These are phyloP conservation scores for Eristalis pertinax DNA, from an alignment of 2,888 invertebrate species.

Conservation along the genomic window DNA sequence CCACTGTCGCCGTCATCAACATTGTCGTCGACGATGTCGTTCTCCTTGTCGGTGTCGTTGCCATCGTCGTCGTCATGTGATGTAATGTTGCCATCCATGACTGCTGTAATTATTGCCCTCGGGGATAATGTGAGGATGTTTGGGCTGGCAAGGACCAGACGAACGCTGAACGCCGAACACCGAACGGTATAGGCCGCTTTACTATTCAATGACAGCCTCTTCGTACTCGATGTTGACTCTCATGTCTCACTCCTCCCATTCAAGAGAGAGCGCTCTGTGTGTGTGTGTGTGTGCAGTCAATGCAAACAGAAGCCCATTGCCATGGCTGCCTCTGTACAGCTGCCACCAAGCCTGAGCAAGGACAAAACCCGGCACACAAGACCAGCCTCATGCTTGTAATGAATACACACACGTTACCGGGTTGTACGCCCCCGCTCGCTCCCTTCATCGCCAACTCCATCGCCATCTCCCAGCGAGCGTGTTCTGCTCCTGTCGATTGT, in stretches of 20 bases:
- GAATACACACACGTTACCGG: conserved; percentile 23
- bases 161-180: too few species aligned
- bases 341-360: conserved; percentile 28
- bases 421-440: neutral
- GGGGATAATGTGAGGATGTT: conserved; percentile 61
- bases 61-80: conserved; percentile 47
- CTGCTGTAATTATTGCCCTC: conserved; percentile 67
- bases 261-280: neutral
- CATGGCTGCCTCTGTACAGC: neutral
- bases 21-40: conserved; percentile 6
- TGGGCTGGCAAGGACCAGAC: conserved; percentile 27
- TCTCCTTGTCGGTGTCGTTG: conserved; percentile 16
- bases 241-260: conserved; percentile 33
- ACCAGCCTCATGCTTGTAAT: conserved; percentile 36
- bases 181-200: neutral
- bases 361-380: conserved; percentile 41
- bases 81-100: conserved; percentile 58
- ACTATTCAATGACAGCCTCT: conserved; percentile 49
- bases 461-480: neutral
- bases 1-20: conserved; percentile 13
- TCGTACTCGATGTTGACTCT: conserved; percentile 63
- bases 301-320: conserved; percentile 56
- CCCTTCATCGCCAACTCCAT: too few species aligned
- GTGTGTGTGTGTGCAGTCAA: conserved; percentile 39
- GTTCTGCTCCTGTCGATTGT: conserved; percentile 61